Evolutionary conservation across 2,888 invertebrate genomes (phyloP), one percentile per base, ranked within the genome.

Genomic region (Timema podura): DNA sequence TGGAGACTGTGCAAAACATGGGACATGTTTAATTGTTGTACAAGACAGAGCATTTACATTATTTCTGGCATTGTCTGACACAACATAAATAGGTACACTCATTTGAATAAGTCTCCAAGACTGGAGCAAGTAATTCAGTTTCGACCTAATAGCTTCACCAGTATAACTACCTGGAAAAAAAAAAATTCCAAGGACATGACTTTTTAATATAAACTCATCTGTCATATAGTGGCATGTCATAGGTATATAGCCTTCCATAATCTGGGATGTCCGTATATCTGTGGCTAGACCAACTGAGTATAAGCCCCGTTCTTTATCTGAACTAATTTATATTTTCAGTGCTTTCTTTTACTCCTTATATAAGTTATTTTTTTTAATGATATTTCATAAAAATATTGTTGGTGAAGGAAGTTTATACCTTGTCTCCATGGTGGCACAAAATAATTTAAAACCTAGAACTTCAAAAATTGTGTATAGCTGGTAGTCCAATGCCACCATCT

Each of bases 31-130:
- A 13, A 59, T 44, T 30, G 7, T 15, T 16, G 44, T 45, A 16
- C 54, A 8, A 54, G 5, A 15, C 7, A 64, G 16, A 15, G 8
- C 64, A 64, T n/a, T 64, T 46, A 45, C 7, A 64, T 16, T 7
- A 5, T 64, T 64, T 64, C n/a, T 47, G 1, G 6, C 64, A 64
- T 64, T 64, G 47, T 64, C 64, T 15, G 64, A n/a, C 64, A 64
- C 16, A 7, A 64, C 5, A 11, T 64, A 64, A n/a, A 64, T 16
- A 16, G 45, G 45, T 11, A 64, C n/a, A 46, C n/a, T 64, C 11
- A 11, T n/a, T 64, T 64, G 10, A 7, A 16, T 44, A 64, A 64
- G 45, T 7, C 16, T 44, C 64, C 64, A 64, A n/a, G 15, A n/a
- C 45, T 64, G 16, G 30, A 64, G 64, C 1, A 64, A n/a, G 30